Evolutionary conservation across 2,797 vertebrate genomes (phyloP), one percentile per base, ranked within the genome.

Genomic region (Mareca strepera): DNA sequence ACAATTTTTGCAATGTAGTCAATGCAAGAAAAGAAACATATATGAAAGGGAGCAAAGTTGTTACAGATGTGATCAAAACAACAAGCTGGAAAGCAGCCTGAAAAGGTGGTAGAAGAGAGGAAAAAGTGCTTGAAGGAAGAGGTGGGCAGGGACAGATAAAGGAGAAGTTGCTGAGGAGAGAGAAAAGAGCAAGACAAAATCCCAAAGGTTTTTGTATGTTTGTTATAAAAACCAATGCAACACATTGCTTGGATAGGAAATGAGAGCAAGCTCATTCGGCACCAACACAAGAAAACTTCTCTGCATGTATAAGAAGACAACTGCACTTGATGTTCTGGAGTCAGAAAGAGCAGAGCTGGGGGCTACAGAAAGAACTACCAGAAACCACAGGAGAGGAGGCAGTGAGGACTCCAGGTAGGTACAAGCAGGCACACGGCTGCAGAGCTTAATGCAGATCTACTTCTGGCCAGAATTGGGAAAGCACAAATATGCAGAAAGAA

Each of bases 201-300:
- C 37, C 5, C 6, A 58, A 58, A 59, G 13, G 12, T 26, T 78
- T 84, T 69, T 92, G n/a, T 85, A 78, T 74, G 9, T 60, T 78
- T 77, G 9, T 60, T 73, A 73, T 56, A 74, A 86, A 94, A 86
- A 33, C 18, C 90, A 93, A 82, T 28, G 46, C 3, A 44, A 83
- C 23, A 82, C 77, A 66, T 90, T 93, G 86, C 44, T 90, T 87
- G 81, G 44, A 87, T 74, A 31, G 80, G 68, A 82, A 90, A 88
- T 22, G n/a, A 82, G 9, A 88, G 48, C 48, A 89, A 95, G 56
- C 31, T 68, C 66, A 70, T 82, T 88, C 12, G 2, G n/a, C 59
- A 77, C 22, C 46, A 33, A 91, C 28, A 80, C 6, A 70, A 46
- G 53, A 77, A 58, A 86, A 74, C 5, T n/a, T 81, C 52, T 88